Conservation (phyloP, 2,113 vertebrate genomes). For the Rutilus rutilus region DNA sequence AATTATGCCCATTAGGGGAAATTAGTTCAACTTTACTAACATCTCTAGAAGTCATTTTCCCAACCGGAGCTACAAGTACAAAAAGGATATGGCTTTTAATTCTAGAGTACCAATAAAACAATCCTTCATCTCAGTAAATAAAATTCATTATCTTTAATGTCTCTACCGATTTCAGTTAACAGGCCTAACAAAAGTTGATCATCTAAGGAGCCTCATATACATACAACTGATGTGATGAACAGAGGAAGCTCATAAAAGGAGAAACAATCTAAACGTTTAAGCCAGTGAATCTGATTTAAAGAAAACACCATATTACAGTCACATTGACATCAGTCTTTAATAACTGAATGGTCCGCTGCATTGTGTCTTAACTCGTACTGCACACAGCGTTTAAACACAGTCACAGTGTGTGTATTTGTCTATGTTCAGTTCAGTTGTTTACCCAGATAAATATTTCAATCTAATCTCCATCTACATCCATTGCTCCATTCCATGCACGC, state of each 20-base stretch:
- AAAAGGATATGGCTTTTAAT: neutral
- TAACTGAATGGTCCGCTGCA: neutral
- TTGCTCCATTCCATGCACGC: neutral
- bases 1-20: neutral
- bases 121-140: conserved; percentile 10
- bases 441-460: neutral
- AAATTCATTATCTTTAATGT: neutral
- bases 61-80: neutral
- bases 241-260: neutral
- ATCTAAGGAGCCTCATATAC: neutral
- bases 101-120: neutral
- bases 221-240: neutral
- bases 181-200: neutral
- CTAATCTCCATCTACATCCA: neutral
- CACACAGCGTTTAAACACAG: neutral
- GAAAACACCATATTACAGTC: neutral
- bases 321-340: conserved; percentile 7
- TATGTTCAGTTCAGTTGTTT: conserved; percentile 7
- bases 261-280: neutral
- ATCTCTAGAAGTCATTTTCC: neutral
- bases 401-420: neutral
- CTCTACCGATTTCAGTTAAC: neutral
- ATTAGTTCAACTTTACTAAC: neutral
- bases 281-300: neutral
- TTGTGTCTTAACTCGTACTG: neutral